Conservation (phyloP, 1,140 invertebrate genomes). For the Homarus americanus region DNA sequence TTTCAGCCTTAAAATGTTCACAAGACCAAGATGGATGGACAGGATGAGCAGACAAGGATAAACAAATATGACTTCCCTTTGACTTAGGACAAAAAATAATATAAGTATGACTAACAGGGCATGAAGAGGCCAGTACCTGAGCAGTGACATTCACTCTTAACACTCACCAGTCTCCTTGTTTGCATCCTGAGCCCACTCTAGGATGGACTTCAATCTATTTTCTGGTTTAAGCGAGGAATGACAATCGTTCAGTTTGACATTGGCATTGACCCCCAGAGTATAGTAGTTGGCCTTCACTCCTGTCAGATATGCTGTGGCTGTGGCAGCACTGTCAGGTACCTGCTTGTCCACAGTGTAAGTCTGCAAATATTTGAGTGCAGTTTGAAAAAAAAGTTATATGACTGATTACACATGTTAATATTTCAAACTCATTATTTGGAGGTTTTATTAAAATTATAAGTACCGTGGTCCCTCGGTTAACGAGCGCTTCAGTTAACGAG, state of each 20-base stretch:
- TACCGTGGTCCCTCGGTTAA: no score
- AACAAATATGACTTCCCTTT: neutral
- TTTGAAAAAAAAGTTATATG: neutral
- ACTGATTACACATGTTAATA: no score
- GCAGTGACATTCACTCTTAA: no score
- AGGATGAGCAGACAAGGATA: neutral
- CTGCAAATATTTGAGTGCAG: conserved; percentile 79
- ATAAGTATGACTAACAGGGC: no score
- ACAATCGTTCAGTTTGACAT: conserved; percentile 84
- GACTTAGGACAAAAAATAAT: no score
- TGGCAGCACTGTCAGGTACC: conserved; percentile 93
- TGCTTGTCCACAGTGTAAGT: conserved; percentile 93
- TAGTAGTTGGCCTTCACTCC: conserved; percentile 92
- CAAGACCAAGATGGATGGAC: no score
- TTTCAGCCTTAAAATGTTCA: no score
- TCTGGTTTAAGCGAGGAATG: conserved; percentile 81
- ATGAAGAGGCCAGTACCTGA: no score
- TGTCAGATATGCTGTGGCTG: conserved; percentile 90
- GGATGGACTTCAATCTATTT: conserved; percentile 78
- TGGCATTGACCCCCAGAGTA: conserved; percentile 87
- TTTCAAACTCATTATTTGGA: no score
- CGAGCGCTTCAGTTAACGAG: no score
- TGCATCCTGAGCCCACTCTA: conserved; percentile 81
- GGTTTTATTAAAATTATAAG: no score
- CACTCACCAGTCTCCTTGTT: conserved; percentile 88